Evolutionary conservation across 2,113 vertebrate species (phyloP).

Genomic region (Epinephelus fuscoguttatus): DNA sequence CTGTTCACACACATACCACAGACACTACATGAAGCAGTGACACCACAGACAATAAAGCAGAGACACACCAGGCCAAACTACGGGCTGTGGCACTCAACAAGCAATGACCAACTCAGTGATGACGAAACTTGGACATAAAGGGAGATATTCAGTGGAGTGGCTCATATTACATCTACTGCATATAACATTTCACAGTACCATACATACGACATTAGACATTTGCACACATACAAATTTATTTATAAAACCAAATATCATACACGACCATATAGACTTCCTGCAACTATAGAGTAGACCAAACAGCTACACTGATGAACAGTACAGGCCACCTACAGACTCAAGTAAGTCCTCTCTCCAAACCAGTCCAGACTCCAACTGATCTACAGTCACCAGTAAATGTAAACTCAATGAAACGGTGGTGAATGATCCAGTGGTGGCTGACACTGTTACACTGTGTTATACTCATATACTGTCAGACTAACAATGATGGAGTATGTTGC

Average conservation of each 20-base stretch:
- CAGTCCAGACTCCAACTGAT: not conserved
- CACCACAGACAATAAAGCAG: conserved; percentile 78
- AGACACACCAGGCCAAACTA: conserved; percentile 85
- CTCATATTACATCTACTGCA: not conserved
- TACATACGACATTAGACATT: not conserved
- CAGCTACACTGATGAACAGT: not conserved
- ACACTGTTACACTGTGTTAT: conserved; percentile 69
- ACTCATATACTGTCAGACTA: conserved; percentile 42
- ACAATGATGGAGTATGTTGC: conserved; percentile 62
- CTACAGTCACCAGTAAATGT: not conserved
- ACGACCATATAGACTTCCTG: conserved; percentile 3
- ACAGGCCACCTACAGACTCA: conserved; percentile 3
- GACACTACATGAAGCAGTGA: conserved; percentile 41
- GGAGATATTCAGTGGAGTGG: not conserved
- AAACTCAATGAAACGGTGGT: conserved; percentile 13
- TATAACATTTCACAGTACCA: not conserved
- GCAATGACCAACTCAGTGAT: conserved; percentile 73
- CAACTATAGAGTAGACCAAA: not conserved
- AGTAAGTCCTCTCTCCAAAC: not conserved
- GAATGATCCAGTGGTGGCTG: conserved; percentile 27
- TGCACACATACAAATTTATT: not conserved
- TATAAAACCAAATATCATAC: conserved; percentile 25
- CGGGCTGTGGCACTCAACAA: conserved; percentile 72
- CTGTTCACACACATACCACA: conserved; percentile 34
- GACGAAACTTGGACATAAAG: conserved; percentile 46